These are phyloP conservation scores for Lemur catta DNA, from an alignment of 2,797 vertebrate species.

Conservation along the genomic window DNA sequence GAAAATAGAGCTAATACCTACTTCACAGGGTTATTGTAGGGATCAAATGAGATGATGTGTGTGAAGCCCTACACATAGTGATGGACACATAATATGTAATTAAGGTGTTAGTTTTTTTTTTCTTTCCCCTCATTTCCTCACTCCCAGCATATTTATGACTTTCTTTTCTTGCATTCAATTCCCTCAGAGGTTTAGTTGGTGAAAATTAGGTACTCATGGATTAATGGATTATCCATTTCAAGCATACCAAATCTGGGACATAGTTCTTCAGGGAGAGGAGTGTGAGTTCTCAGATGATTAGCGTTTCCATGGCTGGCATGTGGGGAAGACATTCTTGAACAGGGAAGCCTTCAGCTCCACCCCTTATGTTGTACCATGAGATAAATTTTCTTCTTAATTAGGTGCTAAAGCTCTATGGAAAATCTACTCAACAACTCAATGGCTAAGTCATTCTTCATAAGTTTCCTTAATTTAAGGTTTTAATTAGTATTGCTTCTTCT, in stretches of 20 bases:
- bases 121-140: not conserved
- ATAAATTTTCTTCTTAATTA: not conserved
- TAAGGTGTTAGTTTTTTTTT: not conserved
- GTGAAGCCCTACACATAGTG: not conserved
- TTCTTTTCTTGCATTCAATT: not conserved
- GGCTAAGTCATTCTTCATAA: not conserved
- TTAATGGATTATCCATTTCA: not conserved
- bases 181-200: not conserved
- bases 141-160: not conserved
- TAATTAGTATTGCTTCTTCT: not conserved
- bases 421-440: not conserved
- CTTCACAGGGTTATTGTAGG: not conserved
- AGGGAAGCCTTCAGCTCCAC: not conserved
- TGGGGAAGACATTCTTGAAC: not conserved
- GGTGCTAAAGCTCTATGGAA: not conserved
- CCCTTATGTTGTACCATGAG: not conserved
- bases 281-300: not conserved
- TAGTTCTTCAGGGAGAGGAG: not conserved
- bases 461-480: not conserved
- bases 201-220: not conserved
- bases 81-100: not conserved
- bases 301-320: not conserved
- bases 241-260: not conserved
- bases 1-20: not conserved
- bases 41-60: not conserved